These are phyloP conservation scores for Drosophila yakuba DNA, from an alignment of 1,140 invertebrate species.

Conservation along the genomic window DNA sequence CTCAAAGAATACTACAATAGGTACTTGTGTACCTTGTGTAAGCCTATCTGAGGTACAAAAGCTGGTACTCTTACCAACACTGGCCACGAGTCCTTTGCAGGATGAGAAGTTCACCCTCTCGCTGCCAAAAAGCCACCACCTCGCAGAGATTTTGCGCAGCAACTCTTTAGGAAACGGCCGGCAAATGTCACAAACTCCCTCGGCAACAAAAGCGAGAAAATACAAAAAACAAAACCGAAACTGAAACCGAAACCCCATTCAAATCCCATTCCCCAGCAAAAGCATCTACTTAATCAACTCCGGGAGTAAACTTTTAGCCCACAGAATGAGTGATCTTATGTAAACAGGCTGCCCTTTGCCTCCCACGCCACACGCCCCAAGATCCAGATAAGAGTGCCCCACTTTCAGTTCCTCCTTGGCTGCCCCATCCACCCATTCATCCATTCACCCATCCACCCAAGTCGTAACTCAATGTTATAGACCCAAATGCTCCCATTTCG, in stretches of 20 bases:
- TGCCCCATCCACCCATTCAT: not conserved
- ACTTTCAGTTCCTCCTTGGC: conserved; percentile 40
- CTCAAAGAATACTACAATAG: not conserved
- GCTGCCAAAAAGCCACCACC: conserved; percentile 27
- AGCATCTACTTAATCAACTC: conserved; percentile 40
- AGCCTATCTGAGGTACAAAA: not conserved
- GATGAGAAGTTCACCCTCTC: conserved; percentile 8
- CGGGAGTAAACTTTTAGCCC: conserved; percentile 13
- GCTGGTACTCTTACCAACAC: not conserved
- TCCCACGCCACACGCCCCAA: conserved; percentile 29
- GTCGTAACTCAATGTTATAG: conserved; percentile 47
- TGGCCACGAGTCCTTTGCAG: conserved; percentile 8
- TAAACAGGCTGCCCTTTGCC: conserved; percentile 46
- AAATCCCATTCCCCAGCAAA: conserved; percentile 10
- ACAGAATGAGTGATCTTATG: conserved; percentile 46
- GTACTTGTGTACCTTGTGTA: not conserved
- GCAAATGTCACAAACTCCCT: conserved; percentile 24
- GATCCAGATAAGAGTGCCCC: conserved; percentile 47
- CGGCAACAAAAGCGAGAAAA: conserved; percentile 35
- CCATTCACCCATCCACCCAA: not conserved
- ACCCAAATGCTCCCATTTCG: conserved; percentile 28
- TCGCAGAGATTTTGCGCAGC: conserved; percentile 39
- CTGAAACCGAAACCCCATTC: conserved; percentile 6
- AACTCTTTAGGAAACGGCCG: conserved; percentile 29
- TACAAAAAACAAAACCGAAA: conserved; percentile 22